phyloP scores from a whole-genome alignment of 1,140 invertebrate species.

The Apocrypta bakeri region DNA sequence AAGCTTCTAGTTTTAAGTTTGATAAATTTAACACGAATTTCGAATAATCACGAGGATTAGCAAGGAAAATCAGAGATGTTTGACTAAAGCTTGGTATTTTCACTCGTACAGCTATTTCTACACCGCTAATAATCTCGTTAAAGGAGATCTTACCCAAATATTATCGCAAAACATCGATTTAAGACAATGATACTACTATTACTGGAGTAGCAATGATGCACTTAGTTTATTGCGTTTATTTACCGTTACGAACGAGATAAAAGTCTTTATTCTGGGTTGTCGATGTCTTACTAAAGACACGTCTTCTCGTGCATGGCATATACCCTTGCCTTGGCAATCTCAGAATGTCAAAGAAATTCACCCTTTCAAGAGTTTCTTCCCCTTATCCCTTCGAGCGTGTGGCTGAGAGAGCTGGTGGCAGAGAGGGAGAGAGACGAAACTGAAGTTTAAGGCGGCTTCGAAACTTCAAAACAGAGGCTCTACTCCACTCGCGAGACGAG shows the following conservation, averaged over 20 bases:
- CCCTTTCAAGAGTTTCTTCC: slow-evolving; percentile 41
- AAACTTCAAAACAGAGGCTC: slow-evolving; percentile 36
- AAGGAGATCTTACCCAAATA: no score
- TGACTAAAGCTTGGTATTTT: no score
- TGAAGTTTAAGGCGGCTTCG: slow-evolving; percentile 33
- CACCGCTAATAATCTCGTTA: no score
- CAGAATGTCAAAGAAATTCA: slow-evolving; percentile 44
- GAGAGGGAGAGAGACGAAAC: background rate
- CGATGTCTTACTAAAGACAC: background rate
- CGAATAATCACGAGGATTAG: no score
- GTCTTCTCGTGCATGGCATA: background rate
- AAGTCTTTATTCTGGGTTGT: background rate
- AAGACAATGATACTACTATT: no score
- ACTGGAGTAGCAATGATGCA: no score
- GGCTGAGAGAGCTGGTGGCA: background rate
- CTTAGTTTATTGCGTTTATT: background rate
- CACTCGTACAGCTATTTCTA: no score
- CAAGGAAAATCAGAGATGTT: no score
- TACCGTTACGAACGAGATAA: background rate
- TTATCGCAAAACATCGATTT: no score
- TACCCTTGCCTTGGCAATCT: background rate
- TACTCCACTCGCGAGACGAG: background rate
- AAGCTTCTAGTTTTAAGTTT: no score
- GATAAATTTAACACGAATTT: no score
- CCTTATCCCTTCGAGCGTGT: slow-evolving; percentile 28